phyloP scores from a whole-genome alignment of 2,888 invertebrate genomes.

The Spodoptera littoralis region DNA sequence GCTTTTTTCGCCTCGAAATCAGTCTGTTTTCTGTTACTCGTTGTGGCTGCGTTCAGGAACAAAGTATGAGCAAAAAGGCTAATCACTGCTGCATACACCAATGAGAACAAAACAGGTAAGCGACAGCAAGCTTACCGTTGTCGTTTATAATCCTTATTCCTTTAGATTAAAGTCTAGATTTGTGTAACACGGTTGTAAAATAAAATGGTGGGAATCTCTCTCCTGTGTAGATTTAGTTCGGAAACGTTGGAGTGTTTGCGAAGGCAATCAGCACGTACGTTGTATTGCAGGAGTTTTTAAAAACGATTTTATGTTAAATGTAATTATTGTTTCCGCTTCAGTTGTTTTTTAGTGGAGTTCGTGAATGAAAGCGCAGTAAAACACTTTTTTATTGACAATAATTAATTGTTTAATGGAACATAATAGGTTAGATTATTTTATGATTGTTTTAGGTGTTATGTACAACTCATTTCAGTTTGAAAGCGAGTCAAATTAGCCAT shows the following conservation, averaged over 20 bases:
- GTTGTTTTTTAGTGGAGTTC: conserved; percentile 26
- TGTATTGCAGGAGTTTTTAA: conserved; percentile 49
- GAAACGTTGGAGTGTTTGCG: conserved; percentile 61
- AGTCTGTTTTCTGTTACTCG: conserved; percentile 60
- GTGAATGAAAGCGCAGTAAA: conserved; percentile 27
- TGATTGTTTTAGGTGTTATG: too few relatives aligned
- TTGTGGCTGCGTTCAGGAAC: conserved; percentile 54
- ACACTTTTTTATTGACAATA: conserved; percentile 38
- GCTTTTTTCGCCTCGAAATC: conserved; percentile 53
- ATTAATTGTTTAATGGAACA: conserved; percentile 5
- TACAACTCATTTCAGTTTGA: too few relatives aligned
- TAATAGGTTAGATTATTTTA: neutral
- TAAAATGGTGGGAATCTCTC: conserved; percentile 47
- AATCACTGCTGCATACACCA: conserved; percentile 59
- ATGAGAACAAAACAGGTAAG: conserved; percentile 60
- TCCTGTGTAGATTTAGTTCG: conserved; percentile 58
- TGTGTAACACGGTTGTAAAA: conserved; percentile 12
- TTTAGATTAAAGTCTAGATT: conserved; percentile 15
- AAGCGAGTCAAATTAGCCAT: too few relatives aligned
- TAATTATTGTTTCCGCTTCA: conserved; percentile 49
- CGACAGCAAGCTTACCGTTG: conserved; percentile 21
- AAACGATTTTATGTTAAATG: conserved; percentile 52
- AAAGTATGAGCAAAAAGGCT: conserved; percentile 61
- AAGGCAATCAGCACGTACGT: conserved; percentile 62
- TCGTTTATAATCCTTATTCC: conserved; percentile 16